Base-by-base conservation (phyloP, 2,888 invertebrate genomes). In the Campoplex nolae region DNA sequence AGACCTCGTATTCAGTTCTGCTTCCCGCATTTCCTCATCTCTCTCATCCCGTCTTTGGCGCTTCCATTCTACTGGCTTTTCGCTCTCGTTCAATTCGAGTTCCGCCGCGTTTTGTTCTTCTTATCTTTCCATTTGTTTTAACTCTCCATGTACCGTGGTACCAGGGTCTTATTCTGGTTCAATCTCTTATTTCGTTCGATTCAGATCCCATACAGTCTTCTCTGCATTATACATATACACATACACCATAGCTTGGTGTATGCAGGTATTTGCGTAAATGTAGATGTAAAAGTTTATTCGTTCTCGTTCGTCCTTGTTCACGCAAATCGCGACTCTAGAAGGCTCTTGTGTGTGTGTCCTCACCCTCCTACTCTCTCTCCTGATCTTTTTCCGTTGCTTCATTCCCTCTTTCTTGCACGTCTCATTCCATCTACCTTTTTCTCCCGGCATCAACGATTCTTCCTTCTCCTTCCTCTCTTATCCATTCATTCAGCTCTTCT, bases 321-420 rank as follows among this genome's bases (percentile, higher is more conserved):
- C 58, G 78, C 77, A 62, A 86, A 68, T 86, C 83, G 83, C 23
- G 0, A 77, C 76, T 83, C 71, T 51, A 28, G 74, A 84, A 54
- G 56, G 77, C 68, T 74, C 74, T 67, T 73, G 74, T 78, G 83
- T 83, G 76, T 83, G 86, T 88, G 88, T 85, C 86, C 87, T 80
- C 78, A 80, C 78, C 83, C 88, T 84, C 78, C 85, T 54, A 76
- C 56, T 78, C 82, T 84, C 87, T 79, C 80, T 82, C 88, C 84
- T 83, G 81, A 88, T 90, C 89, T 88, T 88, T 88, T 82, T 83
- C 62, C 80, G 45, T 73, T 83, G 67, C 62, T 51, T 74, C 80
- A 73, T 81, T 81, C 67, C 68, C 77, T 83, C 79, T 32, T 73
- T 62, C 85, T 88, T 84, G 75, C 73, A 88, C 88, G 85, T 78